Base-by-base conservation (phyloP, 2,797 vertebrate species). In the Ceryle rudis region DNA sequence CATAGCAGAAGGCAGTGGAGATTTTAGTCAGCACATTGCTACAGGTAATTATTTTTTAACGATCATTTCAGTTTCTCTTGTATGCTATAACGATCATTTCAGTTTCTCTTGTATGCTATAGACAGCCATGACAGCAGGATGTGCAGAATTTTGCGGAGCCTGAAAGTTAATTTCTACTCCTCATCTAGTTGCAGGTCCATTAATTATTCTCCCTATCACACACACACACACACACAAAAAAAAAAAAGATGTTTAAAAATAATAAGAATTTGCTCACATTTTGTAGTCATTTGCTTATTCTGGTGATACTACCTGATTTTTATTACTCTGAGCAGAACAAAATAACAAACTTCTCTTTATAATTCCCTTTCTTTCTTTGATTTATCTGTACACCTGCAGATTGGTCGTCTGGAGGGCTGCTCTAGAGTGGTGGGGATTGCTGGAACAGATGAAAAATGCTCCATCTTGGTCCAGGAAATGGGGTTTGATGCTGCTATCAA, bases 391-490 rank as follows among this genome's bases (percentile, higher is more conserved):
- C 41, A 20, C 15, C 46, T 77, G 62, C 92, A 99, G 99, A 99
- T 99, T 51, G 99, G 98, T 80, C 98, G 92, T 35, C 97, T 99
- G 89, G 98, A 99, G 31, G 99, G 99, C 60, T 99, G 99, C 94
- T 97, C 97, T 78, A 98, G 97, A 96, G 98, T 99, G 69, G 98
- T 99, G 37, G 99, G 99, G 49, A 99, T 99, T n/a, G 99, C 99
- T 90, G 99, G 99, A 77, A 99, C 99, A 7, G 98, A 98, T 22
- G 98, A 99, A 69, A 99, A 99, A 94, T 99, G 99, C 96, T 98
- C 92, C 74, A 57, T 97, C 83, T 97, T 99, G 94, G 98, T 99
- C 58, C 98, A 98, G 54, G 98, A 99, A 86, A 97, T 99, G 65
- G 98, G 98, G 12, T 99, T 99, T 97, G 98, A 99, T 74, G 98